These are phyloP conservation scores for Phaonia tiefii DNA, from an alignment of 2,888 invertebrate genomes.

Conservation along the genomic window DNA sequence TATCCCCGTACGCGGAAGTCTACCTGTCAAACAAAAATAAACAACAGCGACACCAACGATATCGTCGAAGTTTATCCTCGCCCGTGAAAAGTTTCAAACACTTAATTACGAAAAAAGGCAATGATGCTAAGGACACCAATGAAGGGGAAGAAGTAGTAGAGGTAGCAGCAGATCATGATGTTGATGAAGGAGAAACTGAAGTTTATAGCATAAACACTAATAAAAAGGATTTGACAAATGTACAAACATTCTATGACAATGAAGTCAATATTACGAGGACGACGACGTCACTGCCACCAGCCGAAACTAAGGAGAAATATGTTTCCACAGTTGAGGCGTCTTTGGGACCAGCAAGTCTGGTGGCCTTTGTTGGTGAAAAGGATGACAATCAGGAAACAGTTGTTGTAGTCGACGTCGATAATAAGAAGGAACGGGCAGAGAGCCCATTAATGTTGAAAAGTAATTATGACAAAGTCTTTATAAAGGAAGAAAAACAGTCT, in stretches of 20 bases:
- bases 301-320: neutral
- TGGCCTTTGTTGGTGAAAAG: neutral
- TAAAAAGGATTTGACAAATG: conserved; percentile 38
- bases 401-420: neutral
- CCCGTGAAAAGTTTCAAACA: conserved; percentile 73
- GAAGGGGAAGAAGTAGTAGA: neutral
- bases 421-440: neutral
- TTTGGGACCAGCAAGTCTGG: neutral
- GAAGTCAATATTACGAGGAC: conserved; percentile 29
- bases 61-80: conserved; percentile 75
- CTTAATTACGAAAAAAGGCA: conserved; percentile 75
- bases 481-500: conserved; percentile 36
- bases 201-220: conserved; percentile 12
- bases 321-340: neutral
- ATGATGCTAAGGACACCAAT: conserved; percentile 13
- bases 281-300: conserved; percentile 29
- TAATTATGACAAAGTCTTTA: conserved; percentile 59
- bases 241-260: conserved; percentile 11
- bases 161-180: conserved; percentile 6
- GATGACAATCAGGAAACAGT: conserved; percentile 6
- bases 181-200: conserved; percentile 11
- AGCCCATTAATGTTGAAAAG: conserved; percentile 53
- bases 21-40: conserved; percentile 55
- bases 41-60: conserved; percentile 68
- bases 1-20: conserved; percentile 56